Evolutionary conservation across 2,888 invertebrate genomes (phyloP).

Genomic region (Volucella inanis): DNA sequence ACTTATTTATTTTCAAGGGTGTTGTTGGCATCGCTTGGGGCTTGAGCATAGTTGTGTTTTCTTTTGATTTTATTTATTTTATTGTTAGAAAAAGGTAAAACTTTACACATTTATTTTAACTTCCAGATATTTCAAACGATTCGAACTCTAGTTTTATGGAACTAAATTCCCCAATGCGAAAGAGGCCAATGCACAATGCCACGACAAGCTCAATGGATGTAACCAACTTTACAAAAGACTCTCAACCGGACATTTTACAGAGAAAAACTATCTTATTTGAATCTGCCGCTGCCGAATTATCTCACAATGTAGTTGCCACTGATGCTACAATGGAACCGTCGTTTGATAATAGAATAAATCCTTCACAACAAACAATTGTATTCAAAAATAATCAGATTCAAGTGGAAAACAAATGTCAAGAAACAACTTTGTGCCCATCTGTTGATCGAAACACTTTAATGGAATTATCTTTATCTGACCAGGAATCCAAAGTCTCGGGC

Average conservation of each 20-base stretch:
- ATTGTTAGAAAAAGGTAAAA: too few relatives aligned
- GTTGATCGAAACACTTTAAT: constrained; percentile 26
- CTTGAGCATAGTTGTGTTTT: not conserved
- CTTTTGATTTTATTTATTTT: not conserved
- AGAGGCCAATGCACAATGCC: constrained; percentile 50
- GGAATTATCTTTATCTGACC: constrained; percentile 31
- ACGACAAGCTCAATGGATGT: constrained; percentile 40
- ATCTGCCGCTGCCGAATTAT: constrained; percentile 5
- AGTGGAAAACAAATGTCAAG: constrained; percentile 20
- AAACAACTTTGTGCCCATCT: constrained; percentile 8
- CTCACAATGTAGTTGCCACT: not conserved
- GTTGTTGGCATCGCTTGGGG: too few relatives aligned
- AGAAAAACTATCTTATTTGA: constrained; percentile 37
- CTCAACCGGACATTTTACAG: not conserved
- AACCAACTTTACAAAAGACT: not conserved
- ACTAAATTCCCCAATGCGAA: constrained; percentile 54
- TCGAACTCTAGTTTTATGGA: constrained; percentile 14
- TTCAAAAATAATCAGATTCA: constrained; percentile 35
- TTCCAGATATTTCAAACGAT: constrained; percentile 10
- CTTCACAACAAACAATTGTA: constrained; percentile 31
- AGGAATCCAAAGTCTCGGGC: not conserved
- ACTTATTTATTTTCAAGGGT: too few relatives aligned
- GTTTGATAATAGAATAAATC: not conserved
- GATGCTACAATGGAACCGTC: constrained; percentile 11
- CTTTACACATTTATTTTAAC: not conserved